Evolutionary conservation across 2,888 invertebrate species (phyloP), one percentile per base, ranked within the genome.

Genomic region (Heteromyza rotundicornis): DNA sequence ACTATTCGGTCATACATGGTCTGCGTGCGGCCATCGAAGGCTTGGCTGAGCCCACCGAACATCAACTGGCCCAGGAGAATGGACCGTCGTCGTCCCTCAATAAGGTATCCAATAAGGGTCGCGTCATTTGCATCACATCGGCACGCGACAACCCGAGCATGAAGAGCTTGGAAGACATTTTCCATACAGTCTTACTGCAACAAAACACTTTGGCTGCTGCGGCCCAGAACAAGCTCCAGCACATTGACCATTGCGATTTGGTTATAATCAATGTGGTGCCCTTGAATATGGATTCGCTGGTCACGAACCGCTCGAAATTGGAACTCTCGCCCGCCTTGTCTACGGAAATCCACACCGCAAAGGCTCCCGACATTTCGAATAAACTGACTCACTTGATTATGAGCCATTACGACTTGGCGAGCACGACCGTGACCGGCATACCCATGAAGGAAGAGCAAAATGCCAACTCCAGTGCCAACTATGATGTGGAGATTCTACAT

Each of bases 361-460:
- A 89, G 70, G 93, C 94, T 0, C 89, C 91, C 47, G 85, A 87
- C 5, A 86, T 94, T 57, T 90, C 93, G 0, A 89, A 87, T 63
- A 89, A 93, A 70, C 81, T 95, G 10, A 90, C 91, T 0, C 88
- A 90, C 52, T 82, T 94, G 7, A 92, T 93, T 68, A 81, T 94
- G 70, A 89, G 90, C 2, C 97, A 98, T 80, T 98, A 95, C 74
- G 90, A 93, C 79, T 85, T 99, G 51, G 93, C 96, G 0, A 95
- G 94, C 62, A 99, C 98, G 1, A 98, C 98, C 0, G 98, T 99
- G 0, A 97, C 97, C 5, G 96, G 98, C 2, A 98, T 98, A 74
- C 99, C 99, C 1, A 99, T 99, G 99, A 99, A 99, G 86, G 98
- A 98, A 84, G 98, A 98, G 82, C 97, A 98, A 85, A 98, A 98